phyloP scores from a whole-genome alignment of 2,888 invertebrate species.

The Ecdyonurus torrentis region DNA sequence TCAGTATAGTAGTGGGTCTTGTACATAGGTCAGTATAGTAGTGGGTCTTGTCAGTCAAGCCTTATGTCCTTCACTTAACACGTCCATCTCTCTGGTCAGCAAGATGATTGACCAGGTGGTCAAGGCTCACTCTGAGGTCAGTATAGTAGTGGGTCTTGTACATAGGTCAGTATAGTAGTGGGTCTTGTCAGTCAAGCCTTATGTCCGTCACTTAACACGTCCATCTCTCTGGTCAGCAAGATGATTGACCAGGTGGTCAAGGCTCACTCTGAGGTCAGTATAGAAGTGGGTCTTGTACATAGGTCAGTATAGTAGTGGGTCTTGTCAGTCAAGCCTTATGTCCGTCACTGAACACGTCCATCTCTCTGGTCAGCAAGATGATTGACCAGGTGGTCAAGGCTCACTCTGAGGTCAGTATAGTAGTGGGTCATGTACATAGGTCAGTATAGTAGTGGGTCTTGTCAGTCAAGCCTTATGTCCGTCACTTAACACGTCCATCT shows the following conservation, averaged over 20 bases:
- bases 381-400: constrained; percentile 38
- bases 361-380: constrained; percentile 45
- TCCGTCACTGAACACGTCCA: constrained; percentile 43
- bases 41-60: too few relatives aligned
- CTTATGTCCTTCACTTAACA: constrained; percentile 48
- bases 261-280: constrained; percentile 16
- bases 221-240: constrained; percentile 41
- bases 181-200: too few relatives aligned
- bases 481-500: constrained; percentile 40
- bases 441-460: too few relatives aligned
- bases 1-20: too few relatives aligned
- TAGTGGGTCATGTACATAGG: too few relatives aligned
- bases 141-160: too few relatives aligned
- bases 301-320: too few relatives aligned
- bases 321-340: constrained; percentile 60
- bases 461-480: constrained; percentile 61
- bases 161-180: too few relatives aligned
- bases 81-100: constrained; percentile 40
- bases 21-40: too few relatives aligned
- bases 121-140: constrained; percentile 18
- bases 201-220: constrained; percentile 47
- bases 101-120: constrained; percentile 49
- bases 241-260: constrained; percentile 45
- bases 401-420: constrained; percentile 15
- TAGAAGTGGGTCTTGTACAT: too few relatives aligned